Evolutionary conservation across 2,888 invertebrate species (phyloP), one percentile per base, ranked within the genome.

Genomic region (Saturnia japonica): DNA sequence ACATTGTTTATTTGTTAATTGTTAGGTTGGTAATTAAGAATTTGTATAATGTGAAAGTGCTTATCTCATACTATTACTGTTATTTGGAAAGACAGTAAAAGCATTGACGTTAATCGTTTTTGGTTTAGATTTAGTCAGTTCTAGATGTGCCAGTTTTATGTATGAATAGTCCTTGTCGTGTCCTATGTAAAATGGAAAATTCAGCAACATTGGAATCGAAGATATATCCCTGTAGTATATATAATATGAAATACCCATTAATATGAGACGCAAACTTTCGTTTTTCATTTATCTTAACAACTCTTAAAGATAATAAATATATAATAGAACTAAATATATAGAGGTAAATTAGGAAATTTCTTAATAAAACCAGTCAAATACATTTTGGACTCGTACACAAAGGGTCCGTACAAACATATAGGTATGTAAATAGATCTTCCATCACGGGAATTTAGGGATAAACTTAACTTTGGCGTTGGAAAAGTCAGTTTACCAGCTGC

Each of bases 1-100:
- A 70, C 57, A 47, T 54, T 67, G 70, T 70, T 70, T 54, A 70
- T 70, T 67, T 66, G 66, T 57, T 70, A 70, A 70, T 67, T 67
- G 28, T 43, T 66, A 22, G 19, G 12, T 43, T 57, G 4, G 12
- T 19, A 34, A 54, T 54, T 19, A 54, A 54, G 54, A 54, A 51
- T 34, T 28, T 22, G 9, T 22, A 19, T 34, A 67, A 67, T 34
- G 34, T 45, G 16, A 12, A 45, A 22, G 43, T 22, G 47, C 42
- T 45, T n/a, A 47, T 25, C 47, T n/a, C n/a, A n/a, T n/a, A n/a
- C n/a, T 51, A 19, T 51, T 51, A 12, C 47, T 25, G 25, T 28
- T 28, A 28, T 11, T 3, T 28, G 1, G 11, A 57, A 57, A 57
- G 12, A 25, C 12, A 25, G 25, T 22, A 12, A 2, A 57, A 4